These are phyloP conservation scores for Euglossa dilemma DNA, from an alignment of 1,140 invertebrate species.

Conservation along the genomic window DNA sequence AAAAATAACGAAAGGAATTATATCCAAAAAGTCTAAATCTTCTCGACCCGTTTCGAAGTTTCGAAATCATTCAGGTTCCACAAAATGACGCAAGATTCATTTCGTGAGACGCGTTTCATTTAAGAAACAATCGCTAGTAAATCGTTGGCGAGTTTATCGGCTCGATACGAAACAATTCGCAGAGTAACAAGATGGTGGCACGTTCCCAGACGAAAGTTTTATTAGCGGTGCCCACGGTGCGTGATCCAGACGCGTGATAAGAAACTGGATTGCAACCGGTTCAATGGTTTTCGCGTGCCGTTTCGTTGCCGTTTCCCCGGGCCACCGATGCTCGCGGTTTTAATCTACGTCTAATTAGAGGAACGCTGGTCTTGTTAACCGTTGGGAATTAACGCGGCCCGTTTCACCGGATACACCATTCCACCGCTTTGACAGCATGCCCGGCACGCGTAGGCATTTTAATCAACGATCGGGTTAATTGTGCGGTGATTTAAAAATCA, in stretches of 20 bases:
- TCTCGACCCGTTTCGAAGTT: no score
- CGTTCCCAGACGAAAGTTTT: background rate
- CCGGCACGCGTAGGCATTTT: background rate
- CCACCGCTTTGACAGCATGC: background rate
- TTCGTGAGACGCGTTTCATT: no score
- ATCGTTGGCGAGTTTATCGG: no score
- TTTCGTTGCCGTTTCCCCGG: background rate
- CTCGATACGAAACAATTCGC: no score
- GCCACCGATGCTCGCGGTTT: background rate
- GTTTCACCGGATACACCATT: constrained; percentile 2
- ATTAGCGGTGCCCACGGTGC: no score
- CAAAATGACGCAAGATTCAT: no score
- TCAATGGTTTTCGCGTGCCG: background rate
- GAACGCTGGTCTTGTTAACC: background rate
- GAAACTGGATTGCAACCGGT: constrained; percentile 2
- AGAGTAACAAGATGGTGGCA: background rate
- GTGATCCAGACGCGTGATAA: background rate
- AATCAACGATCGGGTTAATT: constrained; percentile 2
- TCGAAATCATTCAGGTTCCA: no score
- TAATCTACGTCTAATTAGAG: constrained; percentile 16
- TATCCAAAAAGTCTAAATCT: no score
- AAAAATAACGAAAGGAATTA: no score
- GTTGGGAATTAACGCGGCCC: background rate
- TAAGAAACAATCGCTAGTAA: no score
- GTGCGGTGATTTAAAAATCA: constrained; percentile 10